A percentile compares a stretch with the other conserved stretches of the same genome.
phyloP scores from a whole-genome alignment of 2,797 vertebrate genomes.

The Rallus crepitans region DNA sequence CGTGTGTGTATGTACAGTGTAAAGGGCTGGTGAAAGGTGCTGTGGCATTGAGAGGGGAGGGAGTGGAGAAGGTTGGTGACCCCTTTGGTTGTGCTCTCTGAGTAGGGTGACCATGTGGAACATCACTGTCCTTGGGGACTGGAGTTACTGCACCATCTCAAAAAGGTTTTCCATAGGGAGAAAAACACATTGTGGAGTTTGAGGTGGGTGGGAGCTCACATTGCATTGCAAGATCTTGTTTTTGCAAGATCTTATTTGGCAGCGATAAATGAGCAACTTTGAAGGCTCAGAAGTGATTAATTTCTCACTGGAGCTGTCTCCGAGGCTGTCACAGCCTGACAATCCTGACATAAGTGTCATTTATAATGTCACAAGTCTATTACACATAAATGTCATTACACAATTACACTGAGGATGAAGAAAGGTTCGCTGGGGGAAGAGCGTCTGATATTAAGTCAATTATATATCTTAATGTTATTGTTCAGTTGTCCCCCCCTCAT shows the following conservation, averaged over 20 bases:
- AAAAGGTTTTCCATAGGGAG: neutral
- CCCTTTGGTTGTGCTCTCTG: neutral
- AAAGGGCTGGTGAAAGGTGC: neutral
- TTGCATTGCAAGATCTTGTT: conserved; percentile 61
- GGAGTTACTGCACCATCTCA: neutral
- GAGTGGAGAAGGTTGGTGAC: neutral
- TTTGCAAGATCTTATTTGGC: conserved; percentile 73
- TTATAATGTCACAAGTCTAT: conserved; percentile 83
- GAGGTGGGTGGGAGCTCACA: neutral
- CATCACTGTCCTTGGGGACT: neutral
- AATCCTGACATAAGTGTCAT: conserved; percentile 80
- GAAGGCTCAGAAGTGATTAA: conserved; percentile 80
- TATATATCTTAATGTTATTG: conserved; percentile 64
- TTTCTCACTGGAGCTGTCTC: conserved; percentile 80
- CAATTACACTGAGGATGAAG: conserved; percentile 73
- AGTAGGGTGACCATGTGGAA: neutral
- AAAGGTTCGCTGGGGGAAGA: conserved; percentile 41
- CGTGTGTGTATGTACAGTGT: rapidly evolving
- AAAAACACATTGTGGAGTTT: neutral
- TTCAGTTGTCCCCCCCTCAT: conserved; percentile 46
- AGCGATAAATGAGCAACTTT: conserved; percentile 79
- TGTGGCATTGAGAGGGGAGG: neutral
- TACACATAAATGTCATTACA: conserved; percentile 80
- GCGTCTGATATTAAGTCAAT: conserved; percentile 68
- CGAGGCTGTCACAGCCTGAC: conserved; percentile 77